These are phyloP conservation scores for Nasonia longicornis DNA, from an alignment of 1,140 invertebrate species.

Conservation along the genomic window DNA sequence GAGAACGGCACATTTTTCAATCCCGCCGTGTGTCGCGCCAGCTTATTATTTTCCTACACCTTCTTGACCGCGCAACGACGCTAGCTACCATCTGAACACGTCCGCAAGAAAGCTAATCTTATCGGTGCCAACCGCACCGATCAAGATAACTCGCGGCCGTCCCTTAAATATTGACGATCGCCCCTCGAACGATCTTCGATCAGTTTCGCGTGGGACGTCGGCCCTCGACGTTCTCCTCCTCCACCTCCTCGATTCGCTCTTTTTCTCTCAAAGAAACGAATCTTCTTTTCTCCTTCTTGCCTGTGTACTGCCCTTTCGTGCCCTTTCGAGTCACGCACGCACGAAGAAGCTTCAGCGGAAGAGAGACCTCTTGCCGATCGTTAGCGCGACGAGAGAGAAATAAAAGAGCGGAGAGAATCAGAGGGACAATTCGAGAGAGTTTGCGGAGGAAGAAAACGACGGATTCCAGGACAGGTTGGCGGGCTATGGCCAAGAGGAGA, in stretches of 20 bases:
- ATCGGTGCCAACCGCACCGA: background rate
- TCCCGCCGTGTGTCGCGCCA: background rate
- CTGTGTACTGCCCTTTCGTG: background rate
- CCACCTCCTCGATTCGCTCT: background rate
- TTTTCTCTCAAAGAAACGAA: background rate
- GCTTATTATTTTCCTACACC: background rate
- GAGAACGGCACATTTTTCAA: background rate
- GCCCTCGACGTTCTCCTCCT: conserved; percentile 38
- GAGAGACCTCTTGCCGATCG: background rate
- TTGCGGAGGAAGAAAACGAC: conserved; percentile 9
- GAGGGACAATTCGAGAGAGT: background rate
- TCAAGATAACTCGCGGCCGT: conserved; percentile 50
- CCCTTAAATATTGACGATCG: conserved; percentile 54
- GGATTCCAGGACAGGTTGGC: conserved; percentile 22
- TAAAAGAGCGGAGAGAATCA: background rate
- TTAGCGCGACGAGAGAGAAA: background rate
- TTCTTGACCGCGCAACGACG: background rate
- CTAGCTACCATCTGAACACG: background rate
- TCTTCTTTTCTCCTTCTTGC: background rate
- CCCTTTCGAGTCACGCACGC: background rate
- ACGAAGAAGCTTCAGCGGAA: background rate
- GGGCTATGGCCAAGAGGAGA: conserved; percentile 57
- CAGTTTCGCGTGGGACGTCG: conserved; percentile 52
- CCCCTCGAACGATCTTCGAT: conserved; percentile 35
- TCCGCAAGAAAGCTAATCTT: conserved; percentile 29